phyloP scores from a whole-genome alignment of 2,797 vertebrate genomes.

The Tinamus major region DNA sequence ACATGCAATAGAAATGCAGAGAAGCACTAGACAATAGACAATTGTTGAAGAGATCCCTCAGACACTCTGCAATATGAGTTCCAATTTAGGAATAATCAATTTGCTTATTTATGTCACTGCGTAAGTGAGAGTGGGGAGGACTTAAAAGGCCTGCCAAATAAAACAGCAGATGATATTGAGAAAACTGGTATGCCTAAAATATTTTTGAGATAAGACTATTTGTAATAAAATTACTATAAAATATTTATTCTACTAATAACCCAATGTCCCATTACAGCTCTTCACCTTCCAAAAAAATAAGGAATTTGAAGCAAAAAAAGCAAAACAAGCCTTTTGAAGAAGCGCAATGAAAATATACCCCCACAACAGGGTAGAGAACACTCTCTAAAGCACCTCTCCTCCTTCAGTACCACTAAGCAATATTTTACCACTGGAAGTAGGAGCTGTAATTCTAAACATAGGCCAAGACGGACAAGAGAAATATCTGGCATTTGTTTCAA shows the following conservation, averaged over 20 bases:
- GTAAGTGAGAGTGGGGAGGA: not conserved
- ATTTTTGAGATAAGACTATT: not conserved
- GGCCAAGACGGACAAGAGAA: constrained; percentile 15
- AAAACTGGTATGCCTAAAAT: constrained; percentile 19
- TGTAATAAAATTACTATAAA: constrained; percentile 36
- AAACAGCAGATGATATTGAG: not conserved
- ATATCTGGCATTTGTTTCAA: constrained; percentile 37
- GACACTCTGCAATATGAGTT: not conserved
- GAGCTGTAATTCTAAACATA: constrained; percentile 7
- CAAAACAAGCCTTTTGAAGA: constrained; percentile 19
- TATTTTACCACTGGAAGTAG: not conserved
- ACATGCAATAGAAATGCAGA: not conserved
- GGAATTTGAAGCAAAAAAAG: constrained; percentile 7
- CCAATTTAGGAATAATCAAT: constrained; percentile 2
- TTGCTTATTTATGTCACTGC: constrained; percentile 4
- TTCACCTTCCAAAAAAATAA: not conserved
- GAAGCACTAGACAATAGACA: not conserved
- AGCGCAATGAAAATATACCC: constrained; percentile 26
- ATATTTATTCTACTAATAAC: constrained; percentile 60
- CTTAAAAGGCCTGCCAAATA: not conserved
- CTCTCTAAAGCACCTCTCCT: not conserved
- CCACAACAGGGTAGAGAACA: not conserved
- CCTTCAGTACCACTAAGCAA: accelerated
- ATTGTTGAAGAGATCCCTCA: not conserved
- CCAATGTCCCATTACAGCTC: constrained; percentile 8